Percentiles rank a stretch among this genome's conserved stretches.
Evolutionary conservation across 2,113 vertebrate genomes (phyloP).

Genomic region (Albula glossodonta): DNA sequence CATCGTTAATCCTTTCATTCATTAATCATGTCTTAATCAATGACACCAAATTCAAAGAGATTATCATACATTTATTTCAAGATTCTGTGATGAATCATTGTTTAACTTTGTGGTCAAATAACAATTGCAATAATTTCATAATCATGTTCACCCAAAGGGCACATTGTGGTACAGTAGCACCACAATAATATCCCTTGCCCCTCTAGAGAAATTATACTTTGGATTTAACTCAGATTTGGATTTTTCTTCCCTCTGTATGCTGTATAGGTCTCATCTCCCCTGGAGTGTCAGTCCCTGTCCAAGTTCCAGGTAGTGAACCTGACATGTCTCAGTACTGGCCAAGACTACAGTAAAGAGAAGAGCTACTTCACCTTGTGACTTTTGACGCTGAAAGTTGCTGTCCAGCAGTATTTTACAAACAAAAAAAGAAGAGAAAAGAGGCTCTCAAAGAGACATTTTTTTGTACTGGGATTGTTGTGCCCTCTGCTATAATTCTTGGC

Average conservation of each 20-base stretch:
- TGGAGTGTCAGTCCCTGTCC: conserved; percentile 99
- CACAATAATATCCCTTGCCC: too few species aligned
- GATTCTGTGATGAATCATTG: background rate
- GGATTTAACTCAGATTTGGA: too few species aligned
- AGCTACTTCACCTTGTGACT: conserved; percentile 87
- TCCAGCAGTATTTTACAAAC: conserved; percentile 79
- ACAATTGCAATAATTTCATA: background rate
- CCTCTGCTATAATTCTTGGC: conserved; percentile 69
- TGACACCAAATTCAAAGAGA: background rate
- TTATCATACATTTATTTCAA: background rate
- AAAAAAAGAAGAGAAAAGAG: conserved; percentile 60
- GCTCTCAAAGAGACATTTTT: conserved; percentile 80
- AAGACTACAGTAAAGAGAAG: conserved; percentile 94
- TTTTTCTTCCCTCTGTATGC: conserved; percentile 41
- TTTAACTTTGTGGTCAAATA: background rate
- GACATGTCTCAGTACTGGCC: conserved; percentile 99
- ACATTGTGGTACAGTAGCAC: too few species aligned
- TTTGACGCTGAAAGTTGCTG: conserved; percentile 77
- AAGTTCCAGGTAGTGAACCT: conserved; percentile 97
- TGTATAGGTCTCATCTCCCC: conserved; percentile 96
- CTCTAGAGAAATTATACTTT: too few species aligned
- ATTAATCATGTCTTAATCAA: background rate
- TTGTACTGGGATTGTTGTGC: conserved; percentile 74
- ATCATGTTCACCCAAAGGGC: too few species aligned
- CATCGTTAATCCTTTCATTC: conserved; percentile 2